A percentile compares a stretch with the other conserved stretches of the same genome.
Conservation (phyloP, 2,113 vertebrate species). For the Prunella himalayana region DNA sequence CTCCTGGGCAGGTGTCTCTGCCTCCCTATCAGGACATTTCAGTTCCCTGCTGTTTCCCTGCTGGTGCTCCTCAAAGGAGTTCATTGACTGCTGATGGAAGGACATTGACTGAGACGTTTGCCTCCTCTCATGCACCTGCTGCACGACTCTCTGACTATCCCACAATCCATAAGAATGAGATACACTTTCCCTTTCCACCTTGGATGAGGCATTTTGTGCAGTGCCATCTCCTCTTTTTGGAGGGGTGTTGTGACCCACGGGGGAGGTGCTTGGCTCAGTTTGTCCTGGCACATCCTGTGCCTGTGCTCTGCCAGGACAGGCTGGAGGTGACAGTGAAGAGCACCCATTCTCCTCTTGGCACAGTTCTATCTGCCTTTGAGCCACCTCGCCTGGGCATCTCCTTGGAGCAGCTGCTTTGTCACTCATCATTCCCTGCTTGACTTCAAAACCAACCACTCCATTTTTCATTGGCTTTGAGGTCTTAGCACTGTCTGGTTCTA, state of each 20-base stretch:
- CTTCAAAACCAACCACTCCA: not conserved
- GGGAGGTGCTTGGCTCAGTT: not conserved
- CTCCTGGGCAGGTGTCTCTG: not conserved
- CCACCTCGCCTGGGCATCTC: not conserved
- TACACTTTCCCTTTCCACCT: constrained; percentile 17
- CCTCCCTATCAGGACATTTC: not conserved
- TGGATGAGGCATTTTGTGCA: constrained; percentile 1
- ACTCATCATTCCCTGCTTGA: not conserved
- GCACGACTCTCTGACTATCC: not conserved
- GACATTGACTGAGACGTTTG: not conserved
- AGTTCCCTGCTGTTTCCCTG: not conserved
- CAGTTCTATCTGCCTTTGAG: constrained; percentile 55
- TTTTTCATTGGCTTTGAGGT: not conserved
- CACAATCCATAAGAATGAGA: not conserved
- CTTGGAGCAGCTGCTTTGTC: not conserved
- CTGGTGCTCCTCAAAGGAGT: not conserved
- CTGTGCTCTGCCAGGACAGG: constrained; percentile 38
- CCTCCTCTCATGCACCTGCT: constrained; percentile 15
- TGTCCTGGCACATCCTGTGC: constrained; percentile 32
- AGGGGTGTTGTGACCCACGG: not conserved
- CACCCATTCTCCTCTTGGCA: constrained; percentile 56
- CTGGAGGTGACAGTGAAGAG: constrained; percentile 16
- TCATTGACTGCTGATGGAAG: not conserved
- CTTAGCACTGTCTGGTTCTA: not conserved
- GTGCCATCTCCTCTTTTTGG: not conserved